Conservation (phyloP, 2,797 vertebrate species). For the Lophius americanus region DNA sequence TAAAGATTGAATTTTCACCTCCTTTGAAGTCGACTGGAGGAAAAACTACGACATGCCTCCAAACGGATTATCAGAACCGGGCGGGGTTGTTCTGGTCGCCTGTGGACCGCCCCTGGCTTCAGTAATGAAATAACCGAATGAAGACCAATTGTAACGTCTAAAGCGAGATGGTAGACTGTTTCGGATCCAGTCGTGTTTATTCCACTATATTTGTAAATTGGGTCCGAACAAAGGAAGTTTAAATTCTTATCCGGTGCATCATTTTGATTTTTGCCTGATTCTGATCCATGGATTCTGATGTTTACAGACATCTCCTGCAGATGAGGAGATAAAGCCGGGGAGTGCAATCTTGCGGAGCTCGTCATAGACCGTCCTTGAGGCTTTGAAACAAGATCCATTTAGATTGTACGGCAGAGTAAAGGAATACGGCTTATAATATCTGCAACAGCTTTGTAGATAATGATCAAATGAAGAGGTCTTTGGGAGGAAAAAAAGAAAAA, state of each 20-base stretch:
- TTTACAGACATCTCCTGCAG: conserved; percentile 64
- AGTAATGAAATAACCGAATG: no score
- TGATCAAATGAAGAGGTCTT: conserved; percentile 81
- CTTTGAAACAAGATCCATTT: conserved; percentile 84
- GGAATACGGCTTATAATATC: conserved; percentile 78
- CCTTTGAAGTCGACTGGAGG: no score
- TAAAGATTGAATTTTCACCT: no score
- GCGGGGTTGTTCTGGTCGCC: no score
- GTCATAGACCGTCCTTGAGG: conserved; percentile 73
- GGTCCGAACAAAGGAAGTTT: conserved; percentile 11
- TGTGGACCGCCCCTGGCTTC: no score
- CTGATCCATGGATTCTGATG: conserved; percentile 54
- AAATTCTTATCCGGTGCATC: conserved; percentile 10
- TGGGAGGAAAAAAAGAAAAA: conserved; percentile 69
- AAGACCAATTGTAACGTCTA: no score
- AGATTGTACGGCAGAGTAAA: conserved; percentile 76
- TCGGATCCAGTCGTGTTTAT: no score
- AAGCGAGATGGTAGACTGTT: no score
- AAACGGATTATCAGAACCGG: no score
- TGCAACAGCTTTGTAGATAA: conserved; percentile 80
- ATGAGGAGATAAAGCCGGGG: conserved; percentile 62
- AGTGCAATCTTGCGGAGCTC: conserved; percentile 62
- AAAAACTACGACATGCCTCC: no score
- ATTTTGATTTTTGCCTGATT: conserved; percentile 15
- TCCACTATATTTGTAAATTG: conserved; percentile 1